Evolutionary conservation across 2,888 invertebrate genomes (phyloP), one percentile per base, ranked within the genome.

Genomic region (Mallateleia sp.): DNA sequence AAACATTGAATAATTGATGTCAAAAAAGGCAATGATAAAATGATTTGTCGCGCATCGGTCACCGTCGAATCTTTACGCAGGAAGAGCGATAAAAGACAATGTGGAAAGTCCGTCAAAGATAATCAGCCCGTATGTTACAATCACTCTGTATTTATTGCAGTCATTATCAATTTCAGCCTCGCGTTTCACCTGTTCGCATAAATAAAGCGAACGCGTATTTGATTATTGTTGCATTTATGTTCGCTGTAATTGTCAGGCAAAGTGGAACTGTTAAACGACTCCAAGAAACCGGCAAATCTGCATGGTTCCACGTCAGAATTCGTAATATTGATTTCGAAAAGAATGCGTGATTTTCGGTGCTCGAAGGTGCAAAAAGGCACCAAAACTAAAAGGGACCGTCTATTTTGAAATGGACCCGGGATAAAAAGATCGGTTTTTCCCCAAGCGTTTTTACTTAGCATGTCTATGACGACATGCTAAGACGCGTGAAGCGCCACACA

Each of bases 101-200:
- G 91, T 94, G 94, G 94, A 94, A 95, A 94, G 93, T 94, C 91
- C 92, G 89, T 79, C 88, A 80, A 89, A 92, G 94, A 95, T 95
- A 95, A 95, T 95, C 94, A 93, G 91, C 95, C 95, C 95, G 94
- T 95, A 95, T 95, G 94, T 92, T 93, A 94, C 92, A 94, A 94
- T 94, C 93, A 91, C 92, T 91, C 90, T 91, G 94, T 94, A 94
- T 95, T 94, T 94, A 94, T 95, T 95, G 93, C 93, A 93, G 89
- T 88, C 92, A 92, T 93, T 94, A 94, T 94, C 94, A 93, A 92
- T 94, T 93, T 91, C 87, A 89, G 90, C 91, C 89, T 90, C 87
- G 91, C 90, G 92, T 92, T 92, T 91, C 92, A 92, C 93, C 92
- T 92, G 92, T 91, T 91, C 90, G 88, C 90, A 90, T 91, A 91